Evolutionary conservation across 2,888 invertebrate species (phyloP).

Genomic region (Hemicrepidius hirtus): DNA sequence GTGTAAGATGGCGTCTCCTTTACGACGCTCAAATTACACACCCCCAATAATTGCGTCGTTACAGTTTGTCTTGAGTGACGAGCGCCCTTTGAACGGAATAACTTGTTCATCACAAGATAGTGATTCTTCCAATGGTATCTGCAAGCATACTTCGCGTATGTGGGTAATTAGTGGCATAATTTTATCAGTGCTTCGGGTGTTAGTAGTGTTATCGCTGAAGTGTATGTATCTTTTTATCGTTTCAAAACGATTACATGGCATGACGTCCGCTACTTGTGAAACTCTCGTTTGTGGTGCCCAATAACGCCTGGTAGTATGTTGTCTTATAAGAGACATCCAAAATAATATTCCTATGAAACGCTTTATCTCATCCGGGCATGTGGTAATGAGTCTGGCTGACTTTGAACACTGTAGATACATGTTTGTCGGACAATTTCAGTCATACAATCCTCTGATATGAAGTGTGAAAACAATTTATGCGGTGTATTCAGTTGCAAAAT

Average conservation of each 20-base stretch:
- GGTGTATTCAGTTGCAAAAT: slow-evolving; percentile 23
- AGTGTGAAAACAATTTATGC: slow-evolving; percentile 32
- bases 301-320: slow-evolving; percentile 30
- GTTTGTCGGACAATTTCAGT: slow-evolving; percentile 34
- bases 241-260: slow-evolving; percentile 35
- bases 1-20: too few relatives aligned
- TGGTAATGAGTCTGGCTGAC: slow-evolving; percentile 20
- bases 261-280: slow-evolving; percentile 32
- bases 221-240: slow-evolving; percentile 32
- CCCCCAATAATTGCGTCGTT: too few relatives aligned
- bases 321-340: slow-evolving; percentile 35
- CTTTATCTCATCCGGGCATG: slow-evolving; percentile 26
- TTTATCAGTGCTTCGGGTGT: slow-evolving; percentile 27
- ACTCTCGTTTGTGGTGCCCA: slow-evolving; percentile 33
- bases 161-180: slow-evolving; percentile 24
- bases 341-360: slow-evolving; percentile 35
- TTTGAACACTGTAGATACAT: slow-evolving; percentile 35
- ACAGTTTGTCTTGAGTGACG: slow-evolving; percentile 17
- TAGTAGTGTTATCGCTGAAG: slow-evolving; percentile 26
- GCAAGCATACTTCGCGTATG: slow-evolving; percentile 15
- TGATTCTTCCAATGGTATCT: slow-evolving; percentile 26
- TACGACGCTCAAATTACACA: too few relatives aligned
- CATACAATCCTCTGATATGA: slow-evolving; percentile 18
- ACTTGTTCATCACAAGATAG: slow-evolving; percentile 42
- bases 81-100: slow-evolving; percentile 34